These are phyloP conservation scores for Aphidius gifuensis DNA, from an alignment of 1,140 invertebrate genomes.

Conservation along the genomic window DNA sequence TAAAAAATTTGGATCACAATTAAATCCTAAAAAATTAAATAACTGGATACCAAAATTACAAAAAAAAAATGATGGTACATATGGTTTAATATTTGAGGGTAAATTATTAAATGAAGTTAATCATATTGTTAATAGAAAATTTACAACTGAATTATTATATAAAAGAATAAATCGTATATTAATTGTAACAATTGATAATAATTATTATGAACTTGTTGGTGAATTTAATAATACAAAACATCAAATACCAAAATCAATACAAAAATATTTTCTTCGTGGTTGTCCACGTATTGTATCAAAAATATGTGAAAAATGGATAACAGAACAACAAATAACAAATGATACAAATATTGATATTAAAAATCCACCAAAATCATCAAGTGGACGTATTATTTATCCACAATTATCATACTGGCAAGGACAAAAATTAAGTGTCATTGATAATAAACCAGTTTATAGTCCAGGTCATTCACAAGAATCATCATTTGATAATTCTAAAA, in stretches of 20 bases:
- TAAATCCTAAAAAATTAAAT: slow-evolving; percentile 29
- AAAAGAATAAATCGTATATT: slow-evolving; percentile 31
- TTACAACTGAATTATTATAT: slow-evolving; percentile 32
- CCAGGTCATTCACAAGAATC: slow-evolving; percentile 25
- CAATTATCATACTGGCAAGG: slow-evolving; percentile 38
- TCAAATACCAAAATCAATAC: slow-evolving; percentile 35
- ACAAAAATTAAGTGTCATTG: slow-evolving; percentile 31
- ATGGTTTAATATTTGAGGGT: slow-evolving; percentile 37
- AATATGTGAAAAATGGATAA: slow-evolving; percentile 39
- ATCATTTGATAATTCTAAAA: slow-evolving; percentile 10
- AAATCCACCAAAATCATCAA: slow-evolving; percentile 26
- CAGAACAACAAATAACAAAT: slow-evolving; percentile 4
- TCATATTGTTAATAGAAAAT: slow-evolving; percentile 33
- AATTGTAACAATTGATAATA: slow-evolving; percentile 35
- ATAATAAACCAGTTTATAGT: slow-evolving; percentile 30
- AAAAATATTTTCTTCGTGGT: slow-evolving; percentile 33
- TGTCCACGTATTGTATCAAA: slow-evolving; percentile 39
- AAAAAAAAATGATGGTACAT: slow-evolving; percentile 6
- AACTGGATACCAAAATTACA: slow-evolving; percentile 33
- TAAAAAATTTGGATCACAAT: slow-evolving; percentile 8
- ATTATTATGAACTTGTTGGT: slow-evolving; percentile 38
- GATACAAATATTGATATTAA: slow-evolving; percentile 10
- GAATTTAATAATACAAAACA: slow-evolving; percentile 35
- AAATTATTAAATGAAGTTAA: slow-evolving; percentile 36
- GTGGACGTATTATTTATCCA: slow-evolving; percentile 34